These are phyloP conservation scores for Trematocara unimaculatum DNA, from an alignment of 2,113 vertebrate species.

Conservation along the genomic window DNA sequence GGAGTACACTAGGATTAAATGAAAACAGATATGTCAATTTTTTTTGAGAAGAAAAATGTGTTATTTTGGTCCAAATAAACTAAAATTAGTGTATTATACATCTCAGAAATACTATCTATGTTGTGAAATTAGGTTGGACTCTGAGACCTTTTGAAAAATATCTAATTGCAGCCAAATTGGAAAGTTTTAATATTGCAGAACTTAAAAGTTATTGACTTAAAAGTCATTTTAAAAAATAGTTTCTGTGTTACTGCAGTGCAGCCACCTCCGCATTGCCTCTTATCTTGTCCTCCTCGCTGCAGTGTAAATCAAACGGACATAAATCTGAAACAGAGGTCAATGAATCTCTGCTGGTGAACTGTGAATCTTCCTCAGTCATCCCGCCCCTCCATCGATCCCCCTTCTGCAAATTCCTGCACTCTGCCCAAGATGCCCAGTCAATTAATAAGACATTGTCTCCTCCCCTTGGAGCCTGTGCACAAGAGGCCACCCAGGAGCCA, in stretches of 20 bases:
- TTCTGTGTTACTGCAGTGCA: not conserved
- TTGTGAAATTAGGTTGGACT: not conserved
- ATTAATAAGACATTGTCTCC: slow-evolving; percentile 84
- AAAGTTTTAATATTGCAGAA: not conserved
- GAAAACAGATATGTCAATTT: not conserved
- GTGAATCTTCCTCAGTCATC: not conserved
- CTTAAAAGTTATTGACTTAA: not conserved
- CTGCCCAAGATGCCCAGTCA: slow-evolving; percentile 75
- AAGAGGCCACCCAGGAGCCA: slow-evolving; percentile 78
- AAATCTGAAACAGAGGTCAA: slow-evolving; percentile 34
- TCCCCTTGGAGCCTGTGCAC: slow-evolving; percentile 66
- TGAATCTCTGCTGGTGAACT: slow-evolving; percentile 15
- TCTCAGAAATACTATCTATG: not conserved
- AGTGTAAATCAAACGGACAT: slow-evolving; percentile 54
- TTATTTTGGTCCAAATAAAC: not conserved
- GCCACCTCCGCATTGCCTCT: not conserved
- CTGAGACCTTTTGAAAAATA: not conserved
- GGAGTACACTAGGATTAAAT: not conserved
- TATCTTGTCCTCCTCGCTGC: not conserved
- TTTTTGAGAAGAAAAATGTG: not conserved
- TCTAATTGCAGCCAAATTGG: not conserved
- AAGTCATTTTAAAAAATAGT: not conserved
- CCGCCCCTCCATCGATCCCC: not conserved
- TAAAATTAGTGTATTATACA: not conserved
- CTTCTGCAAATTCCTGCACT: slow-evolving; percentile 70